Evolutionary conservation across 2,888 invertebrate species (phyloP).

Genomic region (Eurois occulta): DNA sequence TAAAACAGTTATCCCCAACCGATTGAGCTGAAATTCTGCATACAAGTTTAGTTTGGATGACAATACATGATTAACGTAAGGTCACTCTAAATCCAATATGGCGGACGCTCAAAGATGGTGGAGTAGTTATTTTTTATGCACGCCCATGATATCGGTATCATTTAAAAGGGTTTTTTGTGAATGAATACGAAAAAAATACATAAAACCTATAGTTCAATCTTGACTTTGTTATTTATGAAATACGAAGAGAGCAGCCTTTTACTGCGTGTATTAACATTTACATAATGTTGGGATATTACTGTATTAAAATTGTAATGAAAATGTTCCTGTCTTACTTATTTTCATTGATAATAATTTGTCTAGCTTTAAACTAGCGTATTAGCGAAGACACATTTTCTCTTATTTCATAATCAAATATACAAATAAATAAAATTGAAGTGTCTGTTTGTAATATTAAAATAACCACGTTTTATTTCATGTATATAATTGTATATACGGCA

Average conservation of each 20-base stretch:
- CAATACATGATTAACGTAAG: background rate
- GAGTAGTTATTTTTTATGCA: background rate
- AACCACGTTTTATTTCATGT: no score
- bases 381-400: background rate
- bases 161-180: background rate
- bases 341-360: background rate
- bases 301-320: background rate
- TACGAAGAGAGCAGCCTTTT: background rate
- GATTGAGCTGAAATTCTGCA: no score
- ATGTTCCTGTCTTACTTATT: background rate
- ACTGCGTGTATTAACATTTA: background rate
- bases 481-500: no score
- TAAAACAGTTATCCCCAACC: no score
- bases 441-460: no score
- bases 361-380: background rate
- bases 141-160: background rate
- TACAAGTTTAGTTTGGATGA: no score
- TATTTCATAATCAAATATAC: background rate
- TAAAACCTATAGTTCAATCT: no score
- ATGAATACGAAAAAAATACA: background rate
- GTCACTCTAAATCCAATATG: background rate
- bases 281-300: background rate
- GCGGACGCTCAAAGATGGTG: background rate
- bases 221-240: constrained; percentile 17
- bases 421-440: no score